Evolutionary conservation across 2,888 invertebrate genomes (phyloP).

Genomic region (Leucophora obtusa): DNA sequence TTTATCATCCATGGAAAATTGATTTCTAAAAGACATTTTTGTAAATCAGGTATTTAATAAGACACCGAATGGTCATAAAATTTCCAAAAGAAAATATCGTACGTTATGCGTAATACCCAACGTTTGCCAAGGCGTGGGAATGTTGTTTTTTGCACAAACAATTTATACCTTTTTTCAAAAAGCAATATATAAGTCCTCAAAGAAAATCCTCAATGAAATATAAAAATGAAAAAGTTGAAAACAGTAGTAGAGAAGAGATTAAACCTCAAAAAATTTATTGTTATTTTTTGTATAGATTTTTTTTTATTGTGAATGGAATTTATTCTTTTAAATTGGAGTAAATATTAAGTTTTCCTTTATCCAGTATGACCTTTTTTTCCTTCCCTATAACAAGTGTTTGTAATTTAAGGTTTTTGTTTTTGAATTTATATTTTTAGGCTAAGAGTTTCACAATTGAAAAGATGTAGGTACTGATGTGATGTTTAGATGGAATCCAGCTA

Average conservation of each 20-base stretch:
- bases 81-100: not conserved
- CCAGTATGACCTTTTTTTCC: not conserved
- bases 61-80: slow-evolving; percentile 5
- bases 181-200: slow-evolving; percentile 26
- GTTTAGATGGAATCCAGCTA: slow-evolving; percentile 23
- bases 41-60: slow-evolving; percentile 12
- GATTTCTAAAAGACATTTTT: no score
- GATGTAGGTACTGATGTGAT: not conserved
- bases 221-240: slow-evolving; percentile 7
- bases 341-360: slow-evolving; percentile 12
- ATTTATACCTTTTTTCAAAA: not conserved
- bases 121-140: slow-evolving; percentile 39
- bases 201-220: not conserved
- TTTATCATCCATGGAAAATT: no score
- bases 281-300: slow-evolving; percentile 25
- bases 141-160: slow-evolving; percentile 17
- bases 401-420: slow-evolving; percentile 7
- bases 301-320: slow-evolving; percentile 19
- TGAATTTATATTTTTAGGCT: slow-evolving; percentile 7
- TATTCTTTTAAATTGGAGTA: slow-evolving; percentile 23
- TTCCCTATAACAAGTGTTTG: slow-evolving; percentile 12
- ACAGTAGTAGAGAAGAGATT: slow-evolving; percentile 28
- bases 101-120: no score
- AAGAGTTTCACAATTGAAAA: slow-evolving; percentile 8
- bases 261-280: slow-evolving; percentile 18